phyloP scores from a whole-genome alignment of 2,888 invertebrate genomes.

The Dasysyrphus tricinctus region DNA sequence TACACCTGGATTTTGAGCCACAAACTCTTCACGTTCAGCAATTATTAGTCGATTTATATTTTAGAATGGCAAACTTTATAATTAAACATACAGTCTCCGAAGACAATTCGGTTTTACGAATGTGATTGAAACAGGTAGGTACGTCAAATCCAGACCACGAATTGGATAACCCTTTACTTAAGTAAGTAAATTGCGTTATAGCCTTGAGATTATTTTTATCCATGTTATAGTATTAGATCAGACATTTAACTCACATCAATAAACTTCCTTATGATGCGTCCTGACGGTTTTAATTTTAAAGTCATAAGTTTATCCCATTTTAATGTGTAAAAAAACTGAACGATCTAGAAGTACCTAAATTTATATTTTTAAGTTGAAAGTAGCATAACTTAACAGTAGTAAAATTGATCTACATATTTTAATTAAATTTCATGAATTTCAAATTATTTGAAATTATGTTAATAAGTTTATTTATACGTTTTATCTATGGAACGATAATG shows the following conservation, averaged over 20 bases:
- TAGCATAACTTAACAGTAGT: neutral
- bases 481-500: too few relatives aligned
- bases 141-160: too few relatives aligned
- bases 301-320: neutral
- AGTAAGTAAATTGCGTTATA: neutral
- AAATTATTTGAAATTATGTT: too few relatives aligned
- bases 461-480: too few relatives aligned
- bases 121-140: too few relatives aligned
- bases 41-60: too few relatives aligned
- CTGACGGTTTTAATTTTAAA: neutral
- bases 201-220: neutral
- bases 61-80: too few relatives aligned
- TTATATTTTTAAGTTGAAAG: slow-evolving; percentile 11
- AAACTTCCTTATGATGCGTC: slow-evolving; percentile 19
- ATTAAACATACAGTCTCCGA: too few relatives aligned
- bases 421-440: slow-evolving; percentile 1
- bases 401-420: slow-evolving; percentile 1
- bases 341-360: neutral
- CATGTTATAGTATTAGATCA: neutral
- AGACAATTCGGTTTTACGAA: too few relatives aligned
- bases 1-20: too few relatives aligned
- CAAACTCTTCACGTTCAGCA: too few relatives aligned
- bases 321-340: neutral
- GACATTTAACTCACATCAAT: neutral
- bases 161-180: neutral